phyloP scores from a whole-genome alignment of 2,797 vertebrate genomes.

The Propithecus perrieri region DNA sequence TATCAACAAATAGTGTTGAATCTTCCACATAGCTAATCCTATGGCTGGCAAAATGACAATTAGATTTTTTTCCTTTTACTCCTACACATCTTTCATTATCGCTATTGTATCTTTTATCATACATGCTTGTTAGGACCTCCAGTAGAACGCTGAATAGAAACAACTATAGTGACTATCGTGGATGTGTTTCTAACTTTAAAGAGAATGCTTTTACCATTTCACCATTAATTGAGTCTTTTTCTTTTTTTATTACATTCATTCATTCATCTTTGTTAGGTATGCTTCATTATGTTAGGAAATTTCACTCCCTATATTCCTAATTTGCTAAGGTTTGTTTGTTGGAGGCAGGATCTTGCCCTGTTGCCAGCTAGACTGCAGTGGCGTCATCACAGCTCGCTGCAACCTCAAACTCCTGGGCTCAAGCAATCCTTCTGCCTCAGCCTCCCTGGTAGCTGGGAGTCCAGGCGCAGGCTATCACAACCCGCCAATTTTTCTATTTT shows the following conservation, averaged over 20 bases:
- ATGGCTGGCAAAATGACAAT: neutral
- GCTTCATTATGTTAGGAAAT: neutral
- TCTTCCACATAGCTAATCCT: neutral
- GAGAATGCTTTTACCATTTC: neutral
- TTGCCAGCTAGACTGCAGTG: neutral
- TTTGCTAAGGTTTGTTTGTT: neutral
- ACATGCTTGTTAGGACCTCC: neutral
- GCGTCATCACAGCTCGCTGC: neutral
- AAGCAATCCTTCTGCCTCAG: neutral
- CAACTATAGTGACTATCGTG: neutral
- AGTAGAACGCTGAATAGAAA: neutral
- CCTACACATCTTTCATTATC: neutral
- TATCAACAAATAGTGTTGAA: neutral
- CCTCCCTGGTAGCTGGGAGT: too few species aligned
- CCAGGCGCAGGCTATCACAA: too few species aligned
- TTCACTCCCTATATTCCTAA: neutral
- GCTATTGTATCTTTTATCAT: neutral
- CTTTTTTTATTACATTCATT: neutral
- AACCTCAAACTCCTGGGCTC: neutral
- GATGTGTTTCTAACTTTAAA: slow-evolving; percentile 28
- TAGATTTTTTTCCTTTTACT: neutral
- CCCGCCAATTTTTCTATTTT: too few species aligned
- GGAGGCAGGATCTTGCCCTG: neutral
- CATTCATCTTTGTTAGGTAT: neutral
- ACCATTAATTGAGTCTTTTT: neutral